These are phyloP conservation scores for Saturnia pavonia DNA, from an alignment of 2,888 invertebrate species.

Conservation along the genomic window DNA sequence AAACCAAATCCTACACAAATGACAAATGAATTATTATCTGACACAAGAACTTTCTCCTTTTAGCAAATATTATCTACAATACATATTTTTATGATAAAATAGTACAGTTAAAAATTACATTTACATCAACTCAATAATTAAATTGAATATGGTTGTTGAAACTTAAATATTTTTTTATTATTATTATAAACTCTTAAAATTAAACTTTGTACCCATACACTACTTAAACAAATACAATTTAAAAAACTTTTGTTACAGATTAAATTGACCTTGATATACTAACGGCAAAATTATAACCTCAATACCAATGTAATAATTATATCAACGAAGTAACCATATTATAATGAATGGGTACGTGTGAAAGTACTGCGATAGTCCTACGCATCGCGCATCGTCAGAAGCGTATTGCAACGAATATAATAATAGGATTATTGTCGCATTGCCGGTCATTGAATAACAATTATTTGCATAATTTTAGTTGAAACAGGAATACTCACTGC, in stretches of 20 bases:
- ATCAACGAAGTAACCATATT: not conserved
- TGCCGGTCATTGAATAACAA: too few species aligned
- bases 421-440: too few species aligned
- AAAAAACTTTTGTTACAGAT: not conserved
- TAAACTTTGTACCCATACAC: not conserved
- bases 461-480: not conserved
- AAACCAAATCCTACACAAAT: too few species aligned
- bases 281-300: not conserved
- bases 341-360: not conserved
- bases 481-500: not conserved
- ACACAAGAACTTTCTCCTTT: too few species aligned
- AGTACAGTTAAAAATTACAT: not conserved
- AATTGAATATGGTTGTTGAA: too few species aligned
- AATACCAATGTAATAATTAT: not conserved
- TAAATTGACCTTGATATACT: not conserved
- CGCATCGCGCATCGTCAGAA: too few species aligned
- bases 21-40: too few species aligned
- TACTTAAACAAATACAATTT: not conserved
- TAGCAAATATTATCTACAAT: too few species aligned
- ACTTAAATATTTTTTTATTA: too few species aligned
- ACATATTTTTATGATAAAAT: not conserved
- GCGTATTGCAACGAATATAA: too few species aligned
- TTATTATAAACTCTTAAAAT: not conserved
- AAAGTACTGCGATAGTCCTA: not conserved
- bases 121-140: not conserved